phyloP scores from a whole-genome alignment of 2,113 vertebrate genomes.

The Esox niger region DNA sequence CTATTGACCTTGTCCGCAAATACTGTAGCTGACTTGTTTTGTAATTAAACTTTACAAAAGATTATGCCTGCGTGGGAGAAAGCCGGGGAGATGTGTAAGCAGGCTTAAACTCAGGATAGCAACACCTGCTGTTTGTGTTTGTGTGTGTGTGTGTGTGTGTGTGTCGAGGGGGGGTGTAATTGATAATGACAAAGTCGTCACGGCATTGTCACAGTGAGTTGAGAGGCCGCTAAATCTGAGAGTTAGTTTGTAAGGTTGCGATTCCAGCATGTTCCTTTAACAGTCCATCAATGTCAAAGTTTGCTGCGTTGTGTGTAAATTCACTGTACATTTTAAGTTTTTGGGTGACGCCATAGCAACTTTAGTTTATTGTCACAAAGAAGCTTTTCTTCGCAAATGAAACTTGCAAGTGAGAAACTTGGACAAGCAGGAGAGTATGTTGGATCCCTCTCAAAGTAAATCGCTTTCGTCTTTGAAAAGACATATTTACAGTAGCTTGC shows the following conservation, averaged over 20 bases:
- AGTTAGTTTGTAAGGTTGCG: conserved; percentile 52
- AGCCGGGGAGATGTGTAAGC: too few relatives aligned
- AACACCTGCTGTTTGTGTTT: background rate
- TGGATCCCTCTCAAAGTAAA: conserved; percentile 60
- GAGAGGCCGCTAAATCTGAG: conserved; percentile 42
- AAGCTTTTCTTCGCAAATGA: background rate
- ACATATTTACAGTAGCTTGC: conserved; percentile 45
- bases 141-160: background rate
- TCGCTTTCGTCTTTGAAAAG: conserved; percentile 19
- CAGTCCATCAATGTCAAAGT: background rate
- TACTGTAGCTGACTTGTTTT: conserved; percentile 65
- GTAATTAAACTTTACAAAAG: conserved; percentile 62
- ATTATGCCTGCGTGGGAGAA: background rate
- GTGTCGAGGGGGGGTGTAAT: background rate
- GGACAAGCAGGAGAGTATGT: conserved; percentile 13
- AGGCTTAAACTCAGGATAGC: too few relatives aligned
- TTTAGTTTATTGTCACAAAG: conserved; percentile 44
- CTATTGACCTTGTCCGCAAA: conserved; percentile 63
- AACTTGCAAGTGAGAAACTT: background rate
- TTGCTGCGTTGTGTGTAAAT: background rate
- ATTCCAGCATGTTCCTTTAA: background rate
- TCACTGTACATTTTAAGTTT: background rate
- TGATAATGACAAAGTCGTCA: conserved; percentile 2
- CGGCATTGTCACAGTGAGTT: conserved; percentile 47
- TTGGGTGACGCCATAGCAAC: background rate